phyloP scores from a whole-genome alignment of 1,140 invertebrate genomes.

The Rhizoglyphus robini region DNA sequence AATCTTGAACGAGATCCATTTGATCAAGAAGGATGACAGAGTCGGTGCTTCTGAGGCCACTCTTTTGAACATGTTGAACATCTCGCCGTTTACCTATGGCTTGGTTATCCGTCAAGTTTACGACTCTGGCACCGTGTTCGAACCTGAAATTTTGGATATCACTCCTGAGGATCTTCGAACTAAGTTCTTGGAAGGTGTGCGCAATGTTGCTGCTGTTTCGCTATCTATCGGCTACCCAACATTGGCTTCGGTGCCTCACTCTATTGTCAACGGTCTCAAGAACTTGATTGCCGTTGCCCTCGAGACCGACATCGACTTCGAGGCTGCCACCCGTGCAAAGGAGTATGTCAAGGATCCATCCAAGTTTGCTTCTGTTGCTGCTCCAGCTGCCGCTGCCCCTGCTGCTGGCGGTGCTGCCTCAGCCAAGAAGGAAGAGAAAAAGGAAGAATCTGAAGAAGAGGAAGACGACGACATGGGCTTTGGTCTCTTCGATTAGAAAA shows the following conservation, averaged over 20 bases:
- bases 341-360: slow-evolving; percentile 61
- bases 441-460: slow-evolving; percentile 56
- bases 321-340: slow-evolving; percentile 61
- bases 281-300: slow-evolving; percentile 91
- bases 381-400: slow-evolving; percentile 44
- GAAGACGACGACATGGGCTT: slow-evolving; percentile 96
- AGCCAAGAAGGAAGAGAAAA: slow-evolving; percentile 55
- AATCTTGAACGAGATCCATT: slow-evolving; percentile 96
- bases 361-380: slow-evolving; percentile 59
- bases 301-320: slow-evolving; percentile 85
- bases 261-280: slow-evolving; percentile 94
- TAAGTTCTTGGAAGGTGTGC: slow-evolving; percentile 81
- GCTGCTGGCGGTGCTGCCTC: slow-evolving; percentile 53
- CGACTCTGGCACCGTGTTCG: slow-evolving; percentile 94
- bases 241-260: slow-evolving; percentile 88
- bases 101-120: slow-evolving; percentile 77
- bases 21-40: slow-evolving; percentile 87
- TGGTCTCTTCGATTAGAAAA: slow-evolving; percentile 81
- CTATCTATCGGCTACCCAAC: slow-evolving; percentile 90
- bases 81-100: slow-evolving; percentile 98
- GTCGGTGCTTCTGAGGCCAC: slow-evolving; percentile 97
- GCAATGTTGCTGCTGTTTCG: slow-evolving; percentile 85
- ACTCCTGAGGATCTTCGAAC: slow-evolving; percentile 84
- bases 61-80: slow-evolving; percentile 98
- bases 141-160: slow-evolving; percentile 91